Base-by-base conservation (phyloP, 2,888 invertebrate genomes). In the Elmis aenea region DNA sequence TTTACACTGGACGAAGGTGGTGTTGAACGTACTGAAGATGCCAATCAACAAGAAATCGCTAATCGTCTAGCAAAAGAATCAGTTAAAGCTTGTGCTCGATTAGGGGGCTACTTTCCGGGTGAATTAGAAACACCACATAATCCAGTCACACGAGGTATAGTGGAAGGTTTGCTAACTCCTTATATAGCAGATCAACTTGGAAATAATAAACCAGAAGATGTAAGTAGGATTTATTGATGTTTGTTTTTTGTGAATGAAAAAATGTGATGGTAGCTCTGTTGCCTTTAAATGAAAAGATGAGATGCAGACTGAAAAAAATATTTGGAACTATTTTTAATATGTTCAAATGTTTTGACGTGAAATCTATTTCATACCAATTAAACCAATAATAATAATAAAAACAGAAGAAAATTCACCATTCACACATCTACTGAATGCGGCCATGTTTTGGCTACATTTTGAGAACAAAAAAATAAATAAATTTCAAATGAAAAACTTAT, bases 1-100 rank as follows among this genome's bases (percentile, higher is more conserved):
- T 99, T 86, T 69, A 99, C 99, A 3, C 73, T 99, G 51, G 88
- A 95, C 38, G 97, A 99, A 71, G 91, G 95, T 30, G 97, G 96
- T 0, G 88, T 96, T 0, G 85, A 90, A 52, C 80, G 83, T 13
- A 82, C 77, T 50, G 85, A 85, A 55, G 83, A 87, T 30, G 80
- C 85, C 2, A 95, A 94, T 66, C 86, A 89, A 57, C 81, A 96
- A 77, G 92, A 95, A 68, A 79, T 89, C 12, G 81, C 89, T n/a
- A 99, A 99, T 64, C 82, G 84, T 52, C 72, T 99, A 51, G 95
- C 97, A 0, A 86, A 89, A 63, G 77, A 87, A 59, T 85, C 91
- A 29, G 80, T 95, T 3, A 69, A 75, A 30, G 94, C 95, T 0
- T 82, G 93, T 58, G 87, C 89, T 1, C 76, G 88, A 26, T 67